Base-by-base conservation (phyloP, 2,888 invertebrate genomes). In the Atethmia centrago region DNA sequence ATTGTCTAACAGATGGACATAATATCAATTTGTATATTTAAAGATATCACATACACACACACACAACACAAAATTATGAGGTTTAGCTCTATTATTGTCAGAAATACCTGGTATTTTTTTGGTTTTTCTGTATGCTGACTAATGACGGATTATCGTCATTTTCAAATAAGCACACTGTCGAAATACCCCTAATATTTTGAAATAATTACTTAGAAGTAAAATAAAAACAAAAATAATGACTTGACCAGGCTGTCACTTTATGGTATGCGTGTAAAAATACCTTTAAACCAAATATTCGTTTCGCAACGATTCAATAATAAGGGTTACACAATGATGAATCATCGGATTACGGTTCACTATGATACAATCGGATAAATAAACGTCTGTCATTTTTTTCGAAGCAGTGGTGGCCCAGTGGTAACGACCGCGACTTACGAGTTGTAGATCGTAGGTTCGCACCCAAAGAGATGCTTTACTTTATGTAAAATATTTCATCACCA, bases 271-370 rank as follows among this genome's bases (percentile, higher is more conserved):
- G 47, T 47, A 81, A 55, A 61, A 68, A 69, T 61, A 40, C 58
- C 62, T 77, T 51, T 51, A 36, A 21, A 21, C 49, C 21, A 42
- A 69, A 61, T 62, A 31, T 63, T 21, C 19, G 40, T 83, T 71
- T 63, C 45, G 62, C 56, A 85, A 85, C 36, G 10, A 51, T 63
- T 55, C 72, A 56, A 62, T 78, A 73, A 68, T 68, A 80, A 72
- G 68, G 56, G 53, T 85, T 74, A 67, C 80, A 74, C 25, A 78
- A 75, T 77, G 55, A 75, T 85, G 82, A 86, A 83, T 87, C 84
- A 83, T 73, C 61, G 76, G 62, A 82, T 84, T 82, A 78, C 63
- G 47, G 61, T 55, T 68, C 19, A 25, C 9, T 45, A 12, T 42
- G 36, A 53, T 63, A 61, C 53, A 73, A 40, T 61, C 67, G n/a